phyloP scores from a whole-genome alignment of 2,113 vertebrate genomes.

The Guaruba guarouba region DNA sequence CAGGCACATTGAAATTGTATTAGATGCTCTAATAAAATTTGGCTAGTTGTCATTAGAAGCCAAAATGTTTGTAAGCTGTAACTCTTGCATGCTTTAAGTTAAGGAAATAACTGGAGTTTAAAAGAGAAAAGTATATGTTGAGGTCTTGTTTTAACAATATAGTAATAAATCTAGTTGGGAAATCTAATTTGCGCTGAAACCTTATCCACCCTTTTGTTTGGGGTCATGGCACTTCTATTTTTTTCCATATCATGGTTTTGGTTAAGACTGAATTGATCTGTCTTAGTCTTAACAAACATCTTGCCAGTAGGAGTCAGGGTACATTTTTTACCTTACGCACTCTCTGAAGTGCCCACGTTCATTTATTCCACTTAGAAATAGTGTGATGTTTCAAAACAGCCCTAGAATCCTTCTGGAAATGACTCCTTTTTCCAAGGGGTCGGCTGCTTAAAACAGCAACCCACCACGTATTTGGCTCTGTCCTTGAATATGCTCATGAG shows the following conservation, averaged over 20 bases:
- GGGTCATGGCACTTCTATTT: background rate
- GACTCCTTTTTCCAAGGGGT: background rate
- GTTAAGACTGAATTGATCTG: background rate
- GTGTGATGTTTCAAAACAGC: fast-evolving
- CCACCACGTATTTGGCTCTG: background rate
- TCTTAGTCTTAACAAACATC: background rate
- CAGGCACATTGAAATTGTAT: background rate
- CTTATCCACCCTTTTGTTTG: background rate
- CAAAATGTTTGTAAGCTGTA: background rate
- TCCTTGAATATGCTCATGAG: background rate
- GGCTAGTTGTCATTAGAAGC: background rate
- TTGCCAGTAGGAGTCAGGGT: background rate
- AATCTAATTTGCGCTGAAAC: background rate
- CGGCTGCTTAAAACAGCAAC: background rate
- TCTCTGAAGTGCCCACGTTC: background rate
- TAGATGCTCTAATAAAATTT: background rate
- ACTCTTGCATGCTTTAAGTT: background rate
- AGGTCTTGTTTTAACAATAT: background rate
- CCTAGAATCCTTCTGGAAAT: background rate
- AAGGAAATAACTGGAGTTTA: background rate
- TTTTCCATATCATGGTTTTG: background rate
- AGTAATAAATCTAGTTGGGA: background rate
- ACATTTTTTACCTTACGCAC: background rate
- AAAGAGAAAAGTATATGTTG: background rate
- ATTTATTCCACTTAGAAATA: background rate